These are phyloP conservation scores for Periophthalmodon schlosseri DNA, from an alignment of 2,113 vertebrate genomes.

Conservation along the genomic window DNA sequence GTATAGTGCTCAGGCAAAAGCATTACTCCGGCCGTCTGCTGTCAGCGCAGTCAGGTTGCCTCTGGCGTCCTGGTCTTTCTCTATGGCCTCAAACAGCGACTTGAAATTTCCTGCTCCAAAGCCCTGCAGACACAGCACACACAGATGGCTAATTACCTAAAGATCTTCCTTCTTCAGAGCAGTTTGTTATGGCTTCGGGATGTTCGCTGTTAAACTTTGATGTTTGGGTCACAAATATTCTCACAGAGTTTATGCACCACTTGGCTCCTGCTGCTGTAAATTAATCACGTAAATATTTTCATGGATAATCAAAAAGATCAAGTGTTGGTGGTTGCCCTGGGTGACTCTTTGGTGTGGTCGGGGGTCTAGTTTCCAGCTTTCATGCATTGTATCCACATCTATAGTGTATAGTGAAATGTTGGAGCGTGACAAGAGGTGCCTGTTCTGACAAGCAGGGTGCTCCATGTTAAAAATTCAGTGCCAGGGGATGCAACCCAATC, in stretches of 20 bases:
- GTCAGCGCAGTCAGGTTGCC: slow-evolving; percentile 80
- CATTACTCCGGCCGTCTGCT: slow-evolving; percentile 55
- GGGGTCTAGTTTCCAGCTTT: slow-evolving; percentile 61
- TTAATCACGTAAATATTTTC: slow-evolving; percentile 62
- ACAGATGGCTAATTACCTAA: slow-evolving; percentile 52
- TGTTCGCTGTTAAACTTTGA: slow-evolving; percentile 54
- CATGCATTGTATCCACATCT: slow-evolving; percentile 63
- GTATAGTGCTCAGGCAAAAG: slow-evolving; percentile 62
- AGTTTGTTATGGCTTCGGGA: slow-evolving; percentile 50
- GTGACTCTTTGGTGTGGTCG: slow-evolving; percentile 57
- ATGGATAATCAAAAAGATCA: slow-evolving; percentile 52
- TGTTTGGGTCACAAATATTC: slow-evolving; percentile 45
- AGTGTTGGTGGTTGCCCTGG: slow-evolving; percentile 44
- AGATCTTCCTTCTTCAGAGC: slow-evolving; percentile 55
- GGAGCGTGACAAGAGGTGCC: slow-evolving; percentile 55
- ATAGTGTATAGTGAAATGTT: slow-evolving; percentile 29
- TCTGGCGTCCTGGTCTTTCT: slow-evolving; percentile 82
- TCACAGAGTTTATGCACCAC: slow-evolving; percentile 39
- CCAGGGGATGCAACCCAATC: slow-evolving; percentile 67
- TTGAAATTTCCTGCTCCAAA: slow-evolving; percentile 86
- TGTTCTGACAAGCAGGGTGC: slow-evolving; percentile 65
- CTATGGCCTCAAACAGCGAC: slow-evolving; percentile 86
- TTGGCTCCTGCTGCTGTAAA: slow-evolving; percentile 29
- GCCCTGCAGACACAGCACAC: slow-evolving; percentile 71
- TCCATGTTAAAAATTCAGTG: slow-evolving; percentile 41